Conservation (phyloP, 2,888 invertebrate genomes). For the Agrochola macilenta region DNA sequence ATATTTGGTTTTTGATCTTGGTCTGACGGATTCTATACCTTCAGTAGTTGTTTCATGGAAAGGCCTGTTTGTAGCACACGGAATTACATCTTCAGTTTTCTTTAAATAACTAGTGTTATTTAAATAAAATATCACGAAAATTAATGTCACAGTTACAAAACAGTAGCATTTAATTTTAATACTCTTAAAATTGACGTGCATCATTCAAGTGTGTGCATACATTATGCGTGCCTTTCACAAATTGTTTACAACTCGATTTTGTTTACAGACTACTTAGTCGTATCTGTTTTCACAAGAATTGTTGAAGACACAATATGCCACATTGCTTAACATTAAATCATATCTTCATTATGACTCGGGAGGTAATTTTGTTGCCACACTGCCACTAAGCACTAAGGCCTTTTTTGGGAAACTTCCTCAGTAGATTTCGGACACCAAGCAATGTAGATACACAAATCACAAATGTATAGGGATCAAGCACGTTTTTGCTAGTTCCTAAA, state of each 20-base stretch:
- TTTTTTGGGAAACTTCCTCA: background rate
- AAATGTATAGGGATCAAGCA: too few relatives aligned
- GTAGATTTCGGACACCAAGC: background rate
- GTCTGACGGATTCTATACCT: background rate
- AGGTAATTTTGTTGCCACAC: background rate
- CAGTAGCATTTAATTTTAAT: constrained; percentile 51
- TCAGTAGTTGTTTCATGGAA: constrained; percentile 26
- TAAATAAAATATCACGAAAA: constrained; percentile 53
- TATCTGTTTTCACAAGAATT: constrained; percentile 37
- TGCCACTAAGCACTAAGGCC: background rate
- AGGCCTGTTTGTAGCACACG: constrained; percentile 9
- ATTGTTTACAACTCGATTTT: constrained; percentile 22
- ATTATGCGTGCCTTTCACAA: constrained; percentile 5
- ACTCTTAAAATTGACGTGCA: constrained; percentile 38
- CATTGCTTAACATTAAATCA: constrained; percentile 21
- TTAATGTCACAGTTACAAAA: constrained; percentile 31
- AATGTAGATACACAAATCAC: too few relatives aligned
- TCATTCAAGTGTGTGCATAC: constrained; percentile 24
- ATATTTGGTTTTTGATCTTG: constrained; percentile 67
- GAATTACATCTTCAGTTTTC: constrained; percentile 30
- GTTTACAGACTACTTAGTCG: constrained; percentile 35
- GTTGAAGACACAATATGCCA: constrained; percentile 12
- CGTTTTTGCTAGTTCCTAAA: too few relatives aligned
- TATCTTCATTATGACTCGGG: background rate
- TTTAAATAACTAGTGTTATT: constrained; percentile 51